These are phyloP conservation scores for Hemicrepidius hirtus DNA, from an alignment of 2,888 invertebrate genomes.

Conservation along the genomic window DNA sequence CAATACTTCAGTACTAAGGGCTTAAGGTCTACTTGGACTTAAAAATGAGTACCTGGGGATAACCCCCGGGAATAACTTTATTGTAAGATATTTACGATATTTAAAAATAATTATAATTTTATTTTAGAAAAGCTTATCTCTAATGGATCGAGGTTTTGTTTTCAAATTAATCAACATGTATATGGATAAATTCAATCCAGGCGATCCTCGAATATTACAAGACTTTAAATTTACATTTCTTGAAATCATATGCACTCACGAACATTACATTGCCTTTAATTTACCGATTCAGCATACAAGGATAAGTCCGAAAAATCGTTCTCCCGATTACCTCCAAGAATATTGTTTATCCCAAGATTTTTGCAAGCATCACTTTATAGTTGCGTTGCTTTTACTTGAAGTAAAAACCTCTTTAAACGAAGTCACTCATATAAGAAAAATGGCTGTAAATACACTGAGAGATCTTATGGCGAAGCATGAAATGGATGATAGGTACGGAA, in stretches of 20 bases:
- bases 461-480: constrained; percentile 96
- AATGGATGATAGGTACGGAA: constrained; percentile 86
- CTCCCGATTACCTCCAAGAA: constrained; percentile 75
- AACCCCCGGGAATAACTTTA: too few relatives aligned
- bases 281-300: constrained; percentile 86
- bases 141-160: constrained; percentile 96
- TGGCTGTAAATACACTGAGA: constrained; percentile 86
- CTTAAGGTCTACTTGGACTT: too few relatives aligned
- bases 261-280: constrained; percentile 95
- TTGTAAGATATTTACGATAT: too few relatives aligned
- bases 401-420: constrained; percentile 90
- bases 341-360: constrained; percentile 87
- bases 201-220: constrained; percentile 86
- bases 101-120: too few relatives aligned
- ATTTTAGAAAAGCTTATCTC: constrained; percentile 86
- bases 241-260: constrained; percentile 93
- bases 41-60: too few relatives aligned
- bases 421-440: constrained; percentile 86
- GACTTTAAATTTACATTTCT: constrained; percentile 95
- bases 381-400: constrained; percentile 91
- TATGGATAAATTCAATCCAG: constrained; percentile 88
- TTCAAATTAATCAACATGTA: constrained; percentile 92
- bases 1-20: too few relatives aligned
- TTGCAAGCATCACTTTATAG: constrained; percentile 92
- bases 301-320: constrained; percentile 75